Evolutionary conservation across 2,888 invertebrate species (phyloP).

Genomic region (Drosophila sordidula): DNA sequence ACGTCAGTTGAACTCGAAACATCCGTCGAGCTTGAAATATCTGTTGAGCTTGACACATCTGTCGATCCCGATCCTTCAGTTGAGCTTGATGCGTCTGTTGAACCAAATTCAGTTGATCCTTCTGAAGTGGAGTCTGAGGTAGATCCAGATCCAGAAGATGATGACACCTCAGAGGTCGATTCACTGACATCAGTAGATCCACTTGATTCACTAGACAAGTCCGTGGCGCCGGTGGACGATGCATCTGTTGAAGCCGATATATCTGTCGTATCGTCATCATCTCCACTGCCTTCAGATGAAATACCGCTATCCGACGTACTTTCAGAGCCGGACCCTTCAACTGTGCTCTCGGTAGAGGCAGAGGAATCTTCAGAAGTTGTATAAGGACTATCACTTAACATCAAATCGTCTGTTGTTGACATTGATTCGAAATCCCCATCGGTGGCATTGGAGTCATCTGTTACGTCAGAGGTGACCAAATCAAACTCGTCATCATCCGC

Average conservation of each 20-base stretch:
- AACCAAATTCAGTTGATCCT: slow-evolving; percentile 19
- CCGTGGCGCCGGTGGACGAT: slow-evolving; percentile 30
- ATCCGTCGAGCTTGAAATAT: slow-evolving; percentile 28
- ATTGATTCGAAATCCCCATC: slow-evolving; percentile 76
- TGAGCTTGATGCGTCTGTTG: slow-evolving; percentile 29
- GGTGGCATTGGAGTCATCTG: slow-evolving; percentile 68
- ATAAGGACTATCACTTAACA: slow-evolving; percentile 86
- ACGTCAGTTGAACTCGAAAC: slow-evolving; percentile 26
- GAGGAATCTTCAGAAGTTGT: slow-evolving; percentile 70
- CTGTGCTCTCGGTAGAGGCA: slow-evolving; percentile 70
- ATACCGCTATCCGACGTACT: slow-evolving; percentile 61
- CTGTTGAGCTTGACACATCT: slow-evolving; percentile 36
- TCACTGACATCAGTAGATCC: slow-evolving; percentile 16
- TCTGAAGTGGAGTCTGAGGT: slow-evolving; percentile 23
- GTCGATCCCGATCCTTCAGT: slow-evolving; percentile 29
- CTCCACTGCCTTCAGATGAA: slow-evolving; percentile 80
- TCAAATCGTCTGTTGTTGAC: slow-evolving; percentile 85
- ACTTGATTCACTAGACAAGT: slow-evolving; percentile 30
- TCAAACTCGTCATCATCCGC: slow-evolving; percentile 78
- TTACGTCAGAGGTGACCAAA: slow-evolving; percentile 58
- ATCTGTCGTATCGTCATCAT: slow-evolving; percentile 58
- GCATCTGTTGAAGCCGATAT: slow-evolving; percentile 37
- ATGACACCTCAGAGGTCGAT: slow-evolving; percentile 21
- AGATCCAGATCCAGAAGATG: slow-evolving; percentile 27
- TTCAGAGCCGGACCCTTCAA: slow-evolving; percentile 73